Evolutionary conservation across 2,888 invertebrate species (phyloP).

Genomic region (Neoscelio sp.): DNA sequence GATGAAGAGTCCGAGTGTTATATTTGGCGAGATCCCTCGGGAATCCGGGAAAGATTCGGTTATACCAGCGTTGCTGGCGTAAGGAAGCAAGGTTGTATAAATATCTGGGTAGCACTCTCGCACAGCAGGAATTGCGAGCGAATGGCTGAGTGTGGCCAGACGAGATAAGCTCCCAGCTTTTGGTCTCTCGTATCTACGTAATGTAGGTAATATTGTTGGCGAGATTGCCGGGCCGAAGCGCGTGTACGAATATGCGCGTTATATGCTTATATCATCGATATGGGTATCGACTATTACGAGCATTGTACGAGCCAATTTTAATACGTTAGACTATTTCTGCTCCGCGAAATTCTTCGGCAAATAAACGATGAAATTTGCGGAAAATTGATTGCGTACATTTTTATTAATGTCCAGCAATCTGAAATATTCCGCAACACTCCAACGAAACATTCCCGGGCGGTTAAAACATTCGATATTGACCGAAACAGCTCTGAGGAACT

Average conservation of each 20-base stretch:
- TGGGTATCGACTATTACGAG: conserved; percentile 5
- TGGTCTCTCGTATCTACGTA: conserved; percentile 39
- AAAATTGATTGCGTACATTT: conserved; percentile 9
- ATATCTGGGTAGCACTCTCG: conserved; percentile 50
- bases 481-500: conserved; percentile 14
- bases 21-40: conserved; percentile 28
- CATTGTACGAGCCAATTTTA: conserved; percentile 2
- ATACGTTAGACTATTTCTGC: not conserved
- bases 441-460: not conserved
- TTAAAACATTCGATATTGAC: conserved; percentile 2
- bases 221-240: conserved; percentile 26
- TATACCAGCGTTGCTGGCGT: conserved; percentile 12
- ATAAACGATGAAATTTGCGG: not conserved
- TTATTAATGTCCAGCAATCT: not conserved
- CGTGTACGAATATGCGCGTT: conserved; percentile 13
- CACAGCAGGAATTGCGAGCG: conserved; percentile 30
- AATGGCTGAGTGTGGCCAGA: conserved; percentile 35
- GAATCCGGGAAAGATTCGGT: conserved; percentile 39
- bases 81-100: conserved; percentile 39
- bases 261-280: conserved; percentile 29
- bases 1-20: too few relatives aligned
- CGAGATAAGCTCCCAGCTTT: conserved; percentile 34
- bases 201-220: conserved; percentile 38
- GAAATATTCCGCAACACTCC: not conserved
- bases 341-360: not conserved